Conservation (phyloP, 2,113 vertebrate species). For the Acinonyx jubatus region DNA sequence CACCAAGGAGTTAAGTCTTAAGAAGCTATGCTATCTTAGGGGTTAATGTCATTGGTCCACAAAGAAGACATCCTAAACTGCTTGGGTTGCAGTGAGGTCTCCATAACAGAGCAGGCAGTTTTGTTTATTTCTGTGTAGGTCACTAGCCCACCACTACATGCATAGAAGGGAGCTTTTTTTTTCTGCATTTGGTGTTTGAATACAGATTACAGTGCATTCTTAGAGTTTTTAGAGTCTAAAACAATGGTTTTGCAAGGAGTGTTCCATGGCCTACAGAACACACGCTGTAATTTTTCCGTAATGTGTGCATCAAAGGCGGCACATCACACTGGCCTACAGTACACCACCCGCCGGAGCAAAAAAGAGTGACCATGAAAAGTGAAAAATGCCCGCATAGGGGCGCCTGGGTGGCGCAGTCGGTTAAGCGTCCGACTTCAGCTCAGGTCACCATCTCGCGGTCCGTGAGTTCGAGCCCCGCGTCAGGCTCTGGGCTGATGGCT, state of each 20-base stretch:
- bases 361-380: background rate
- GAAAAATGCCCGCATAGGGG: background rate
- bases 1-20: conserved; percentile 34
- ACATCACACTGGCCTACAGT: background rate
- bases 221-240: conserved; percentile 24
- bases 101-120: background rate
- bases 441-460: no score
- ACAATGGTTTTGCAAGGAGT: conserved; percentile 69
- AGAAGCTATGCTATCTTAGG: conserved; percentile 66
- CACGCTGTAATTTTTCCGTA: background rate
- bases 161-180: conserved; percentile 54
- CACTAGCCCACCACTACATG: background rate
- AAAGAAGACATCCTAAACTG: background rate
- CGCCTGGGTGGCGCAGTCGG: no score
- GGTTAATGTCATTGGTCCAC: conserved; percentile 65
- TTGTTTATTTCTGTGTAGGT: conserved; percentile 43
- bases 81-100: conserved; percentile 18
- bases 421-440: no score
- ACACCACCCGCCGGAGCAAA: background rate
- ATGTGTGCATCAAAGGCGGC: background rate
- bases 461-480: no score
- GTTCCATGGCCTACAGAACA: conserved; percentile 44
- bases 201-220: conserved; percentile 37
- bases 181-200: conserved; percentile 44
- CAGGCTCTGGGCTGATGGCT: no score